These are phyloP conservation scores for Mycetomoellerius zeteki DNA, from an alignment of 1,140 invertebrate genomes.

Conservation along the genomic window DNA sequence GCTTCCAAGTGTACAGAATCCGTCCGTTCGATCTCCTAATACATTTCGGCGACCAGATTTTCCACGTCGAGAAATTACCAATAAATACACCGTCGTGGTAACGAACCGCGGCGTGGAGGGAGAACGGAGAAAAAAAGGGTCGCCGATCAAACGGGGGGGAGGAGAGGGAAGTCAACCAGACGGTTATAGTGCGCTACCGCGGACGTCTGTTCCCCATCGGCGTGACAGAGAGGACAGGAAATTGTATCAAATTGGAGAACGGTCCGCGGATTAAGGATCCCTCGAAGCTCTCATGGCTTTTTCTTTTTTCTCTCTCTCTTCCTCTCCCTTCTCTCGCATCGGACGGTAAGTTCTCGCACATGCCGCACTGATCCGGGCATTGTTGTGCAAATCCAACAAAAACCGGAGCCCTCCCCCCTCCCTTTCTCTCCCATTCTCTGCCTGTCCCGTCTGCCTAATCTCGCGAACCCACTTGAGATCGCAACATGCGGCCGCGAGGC, in stretches of 20 bases:
- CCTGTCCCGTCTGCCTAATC: conserved; percentile 80
- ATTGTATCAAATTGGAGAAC: conserved; percentile 83
- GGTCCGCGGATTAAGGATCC: conserved; percentile 78
- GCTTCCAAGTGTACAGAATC: not conserved
- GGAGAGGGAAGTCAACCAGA: conserved; percentile 68
- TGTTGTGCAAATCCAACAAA: conserved; percentile 84
- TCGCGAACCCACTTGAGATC: conserved; percentile 82
- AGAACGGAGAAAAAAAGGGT: conserved; percentile 56
- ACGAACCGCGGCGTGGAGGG: not conserved
- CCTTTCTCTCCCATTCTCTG: not conserved
- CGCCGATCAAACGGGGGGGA: conserved; percentile 64
- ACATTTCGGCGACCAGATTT: conserved; percentile 26
- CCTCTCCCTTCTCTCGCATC: conserved; percentile 45
- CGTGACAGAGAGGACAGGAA: conserved; percentile 75
- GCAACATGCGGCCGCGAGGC: conserved; percentile 76
- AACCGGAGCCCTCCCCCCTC: conserved; percentile 63
- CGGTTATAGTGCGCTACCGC: conserved; percentile 62
- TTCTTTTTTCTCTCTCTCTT: conserved; percentile 56
- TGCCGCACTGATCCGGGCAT: conserved; percentile 76
- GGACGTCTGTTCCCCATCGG: conserved; percentile 65
- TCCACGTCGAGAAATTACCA: conserved; percentile 50
- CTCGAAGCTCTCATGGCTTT: conserved; percentile 70
- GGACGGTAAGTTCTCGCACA: conserved; percentile 77
- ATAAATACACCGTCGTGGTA: conserved; percentile 43
- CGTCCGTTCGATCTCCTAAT: conserved; percentile 20